These are phyloP conservation scores for Clusia tigrina DNA, from an alignment of 2,888 invertebrate genomes.

Conservation along the genomic window DNA sequence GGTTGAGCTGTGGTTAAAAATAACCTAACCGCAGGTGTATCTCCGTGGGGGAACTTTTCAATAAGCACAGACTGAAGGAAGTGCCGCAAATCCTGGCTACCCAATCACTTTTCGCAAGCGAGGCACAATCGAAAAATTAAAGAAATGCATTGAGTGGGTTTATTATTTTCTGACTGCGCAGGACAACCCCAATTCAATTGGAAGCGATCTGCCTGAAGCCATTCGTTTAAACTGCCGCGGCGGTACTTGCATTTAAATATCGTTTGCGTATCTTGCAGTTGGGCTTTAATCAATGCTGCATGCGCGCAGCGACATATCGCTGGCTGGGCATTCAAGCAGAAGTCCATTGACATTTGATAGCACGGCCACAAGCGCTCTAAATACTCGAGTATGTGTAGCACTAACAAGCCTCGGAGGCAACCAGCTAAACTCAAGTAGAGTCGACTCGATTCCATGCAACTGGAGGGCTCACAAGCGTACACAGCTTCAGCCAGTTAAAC, in stretches of 20 bases:
- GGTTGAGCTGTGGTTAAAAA: not conserved
- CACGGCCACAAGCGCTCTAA: constrained; percentile 27
- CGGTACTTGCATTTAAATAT: too few species aligned
- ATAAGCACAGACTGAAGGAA: not conserved
- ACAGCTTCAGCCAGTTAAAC: not conserved
- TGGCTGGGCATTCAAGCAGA: constrained; percentile 51
- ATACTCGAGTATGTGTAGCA: constrained; percentile 21
- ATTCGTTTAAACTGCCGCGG: too few species aligned
- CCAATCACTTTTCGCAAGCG: not conserved
- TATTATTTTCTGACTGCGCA: too few species aligned
- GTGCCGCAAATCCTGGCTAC: not conserved
- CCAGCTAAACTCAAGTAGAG: not conserved
- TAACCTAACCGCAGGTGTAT: constrained; percentile 29
- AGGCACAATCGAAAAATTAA: not conserved
- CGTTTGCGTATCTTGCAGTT: too few species aligned
- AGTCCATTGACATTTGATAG: constrained; percentile 60
- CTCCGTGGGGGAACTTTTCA: constrained; percentile 4
- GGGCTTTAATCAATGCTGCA: too few species aligned
- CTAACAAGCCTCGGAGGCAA: not conserved
- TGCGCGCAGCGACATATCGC: too few species aligned
- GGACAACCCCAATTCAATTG: too few species aligned
- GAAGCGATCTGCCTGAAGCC: too few species aligned
- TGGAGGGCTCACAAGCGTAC: too few species aligned
- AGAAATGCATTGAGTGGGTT: too few species aligned
- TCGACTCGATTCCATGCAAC: not conserved